A percentile compares a stretch with the other conserved stretches of the same genome.
Evolutionary conservation across 2,888 invertebrate genomes (phyloP).

Genomic region (Amaurobius ferox): DNA sequence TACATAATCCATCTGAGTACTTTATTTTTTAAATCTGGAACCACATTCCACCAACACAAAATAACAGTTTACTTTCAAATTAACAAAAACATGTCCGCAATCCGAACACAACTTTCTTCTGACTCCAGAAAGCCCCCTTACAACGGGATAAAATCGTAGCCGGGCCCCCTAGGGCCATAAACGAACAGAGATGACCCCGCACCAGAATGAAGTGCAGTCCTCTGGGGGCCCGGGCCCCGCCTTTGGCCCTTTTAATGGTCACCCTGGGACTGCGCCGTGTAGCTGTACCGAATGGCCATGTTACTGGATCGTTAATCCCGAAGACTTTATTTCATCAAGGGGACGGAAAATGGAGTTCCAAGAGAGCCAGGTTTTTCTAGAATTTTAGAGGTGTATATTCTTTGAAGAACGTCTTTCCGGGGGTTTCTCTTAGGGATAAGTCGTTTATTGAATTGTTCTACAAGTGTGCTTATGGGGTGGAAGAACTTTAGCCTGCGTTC

Average conservation of each 20-base stretch:
- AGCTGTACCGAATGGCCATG: constrained; percentile 68
- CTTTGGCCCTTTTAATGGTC: constrained; percentile 56
- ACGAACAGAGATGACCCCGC: constrained; percentile 54
- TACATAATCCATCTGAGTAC: too few species aligned
- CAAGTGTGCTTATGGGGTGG: not conserved
- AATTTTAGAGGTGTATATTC: not conserved
- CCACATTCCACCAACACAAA: too few species aligned
- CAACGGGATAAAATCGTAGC: constrained; percentile 25
- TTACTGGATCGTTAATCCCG: constrained; percentile 70
- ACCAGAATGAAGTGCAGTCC: constrained; percentile 44
- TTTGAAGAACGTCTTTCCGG: not conserved
- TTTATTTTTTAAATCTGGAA: too few species aligned
- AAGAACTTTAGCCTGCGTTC: too few species aligned
- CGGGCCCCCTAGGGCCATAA: constrained; percentile 45
- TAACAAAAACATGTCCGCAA: not conserved
- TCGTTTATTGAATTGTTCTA: constrained; percentile 13
- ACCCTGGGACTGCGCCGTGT: constrained; percentile 43
- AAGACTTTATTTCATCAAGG: constrained; percentile 69
- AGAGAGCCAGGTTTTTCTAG: constrained; percentile 23
- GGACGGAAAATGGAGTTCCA: constrained; percentile 58
- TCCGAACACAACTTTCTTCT: too few species aligned
- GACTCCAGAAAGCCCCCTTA: not conserved
- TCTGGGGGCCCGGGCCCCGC: constrained; percentile 19
- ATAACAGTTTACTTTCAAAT: too few species aligned
- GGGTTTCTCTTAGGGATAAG: not conserved